Conservation (phyloP, 2,797 vertebrate genomes). For the Malurus leucopterus region DNA sequence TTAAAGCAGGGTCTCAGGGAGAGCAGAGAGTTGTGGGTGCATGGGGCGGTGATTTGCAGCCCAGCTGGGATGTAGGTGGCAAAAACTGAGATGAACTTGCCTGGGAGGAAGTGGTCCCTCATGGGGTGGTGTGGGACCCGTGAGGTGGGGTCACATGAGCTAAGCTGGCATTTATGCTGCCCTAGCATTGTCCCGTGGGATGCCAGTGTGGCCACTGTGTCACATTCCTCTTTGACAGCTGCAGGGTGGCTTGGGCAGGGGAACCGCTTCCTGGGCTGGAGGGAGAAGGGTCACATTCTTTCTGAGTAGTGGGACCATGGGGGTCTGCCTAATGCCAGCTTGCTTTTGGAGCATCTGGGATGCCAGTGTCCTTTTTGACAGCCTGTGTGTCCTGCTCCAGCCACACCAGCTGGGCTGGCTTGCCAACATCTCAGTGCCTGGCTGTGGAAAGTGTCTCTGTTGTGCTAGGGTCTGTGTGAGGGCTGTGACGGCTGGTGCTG, state of each 20-base stretch:
- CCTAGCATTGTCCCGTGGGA: neutral
- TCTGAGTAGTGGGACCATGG: neutral
- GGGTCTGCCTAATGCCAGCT: neutral
- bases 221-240: neutral
- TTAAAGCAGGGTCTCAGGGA: rapidly evolving
- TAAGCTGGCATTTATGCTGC: neutral
- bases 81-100: neutral
- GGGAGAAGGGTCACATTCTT: neutral
- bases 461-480: rapidly evolving
- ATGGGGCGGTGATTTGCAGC: neutral
- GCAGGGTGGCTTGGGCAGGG: neutral
- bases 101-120: neutral
- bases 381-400: rapidly evolving
- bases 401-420: neutral
- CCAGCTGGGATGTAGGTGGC: neutral
- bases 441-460: neutral
- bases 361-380: neutral
- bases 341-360: rapidly evolving
- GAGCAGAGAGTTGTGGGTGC: neutral
- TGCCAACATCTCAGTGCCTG: neutral
- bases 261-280: neutral
- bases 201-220: neutral
- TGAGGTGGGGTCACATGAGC: neutral
- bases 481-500: neutral
- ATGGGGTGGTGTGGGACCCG: neutral